Evolutionary conservation across 2,113 vertebrate genomes (phyloP).

Genomic region (Tragulus kanchil): DNA sequence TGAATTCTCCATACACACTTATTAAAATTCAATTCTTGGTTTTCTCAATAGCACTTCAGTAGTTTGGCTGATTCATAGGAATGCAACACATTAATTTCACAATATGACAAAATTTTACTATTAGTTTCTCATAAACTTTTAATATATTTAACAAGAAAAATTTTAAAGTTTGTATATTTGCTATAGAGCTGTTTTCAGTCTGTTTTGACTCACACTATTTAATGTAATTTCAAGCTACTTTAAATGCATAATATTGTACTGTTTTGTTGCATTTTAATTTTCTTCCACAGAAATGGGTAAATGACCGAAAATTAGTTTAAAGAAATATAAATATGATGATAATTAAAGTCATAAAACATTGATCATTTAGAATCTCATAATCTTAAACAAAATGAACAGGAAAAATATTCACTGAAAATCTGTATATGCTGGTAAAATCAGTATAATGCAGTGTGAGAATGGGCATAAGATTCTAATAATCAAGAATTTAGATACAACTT

Average conservation of each 20-base stretch:
- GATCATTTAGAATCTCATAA: not conserved
- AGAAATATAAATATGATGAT: not conserved
- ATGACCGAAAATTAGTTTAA: not conserved
- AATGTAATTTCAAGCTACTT: not conserved
- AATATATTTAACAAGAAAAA: not conserved
- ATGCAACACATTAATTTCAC: not conserved
- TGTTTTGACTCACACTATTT: not conserved
- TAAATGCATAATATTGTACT: not conserved
- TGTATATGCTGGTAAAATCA: not conserved
- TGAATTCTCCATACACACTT: not conserved
- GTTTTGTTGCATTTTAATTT: slow-evolving; percentile 1
- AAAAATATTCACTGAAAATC: not conserved
- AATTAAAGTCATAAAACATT: slow-evolving; percentile 5
- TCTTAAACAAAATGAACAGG: not conserved
- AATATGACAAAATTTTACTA: not conserved
- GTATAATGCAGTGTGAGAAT: not conserved
- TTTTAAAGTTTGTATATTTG: not conserved
- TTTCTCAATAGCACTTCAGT: not conserved
- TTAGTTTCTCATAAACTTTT: not conserved
- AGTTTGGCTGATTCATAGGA: not conserved
- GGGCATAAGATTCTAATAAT: not conserved
- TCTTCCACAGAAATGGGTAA: not conserved
- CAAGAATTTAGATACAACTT: not conserved
- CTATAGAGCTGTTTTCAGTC: not conserved
- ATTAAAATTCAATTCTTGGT: not conserved